These are phyloP conservation scores for Tichodroma muraria DNA, from an alignment of 2,113 vertebrate genomes.

Conservation along the genomic window DNA sequence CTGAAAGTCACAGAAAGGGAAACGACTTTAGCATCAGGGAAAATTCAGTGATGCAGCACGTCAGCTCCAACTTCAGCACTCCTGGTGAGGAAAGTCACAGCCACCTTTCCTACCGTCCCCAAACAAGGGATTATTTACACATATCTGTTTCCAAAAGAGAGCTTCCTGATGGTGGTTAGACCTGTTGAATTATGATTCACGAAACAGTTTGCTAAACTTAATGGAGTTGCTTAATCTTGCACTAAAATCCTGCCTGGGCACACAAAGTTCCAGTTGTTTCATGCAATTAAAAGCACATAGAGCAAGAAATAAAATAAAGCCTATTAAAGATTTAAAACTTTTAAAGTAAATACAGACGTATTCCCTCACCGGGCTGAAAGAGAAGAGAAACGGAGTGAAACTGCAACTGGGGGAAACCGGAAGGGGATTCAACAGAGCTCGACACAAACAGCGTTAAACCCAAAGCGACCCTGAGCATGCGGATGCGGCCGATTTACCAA, in stretches of 20 bases:
- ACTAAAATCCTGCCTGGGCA: neutral
- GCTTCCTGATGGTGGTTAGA: neutral
- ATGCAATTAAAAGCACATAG: neutral
- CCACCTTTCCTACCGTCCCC: neutral
- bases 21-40: neutral
- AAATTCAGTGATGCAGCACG: accelerated
- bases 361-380: no score
- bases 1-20: slow-evolving; percentile 61
- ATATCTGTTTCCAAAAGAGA: neutral
- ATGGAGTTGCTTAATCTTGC: neutral
- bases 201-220: neutral
- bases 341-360: neutral
- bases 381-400: neutral
- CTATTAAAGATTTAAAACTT: neutral
- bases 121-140: neutral
- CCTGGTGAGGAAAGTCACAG: neutral
- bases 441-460: neutral
- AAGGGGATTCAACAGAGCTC: no score
- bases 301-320: neutral
- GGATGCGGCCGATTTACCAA: accelerated
- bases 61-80: neutral
- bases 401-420: neutral
- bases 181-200: neutral
- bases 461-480: accelerated
- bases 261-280: neutral